Conservation (phyloP, 2,113 vertebrate species). For the Antigone vipio region DNA sequence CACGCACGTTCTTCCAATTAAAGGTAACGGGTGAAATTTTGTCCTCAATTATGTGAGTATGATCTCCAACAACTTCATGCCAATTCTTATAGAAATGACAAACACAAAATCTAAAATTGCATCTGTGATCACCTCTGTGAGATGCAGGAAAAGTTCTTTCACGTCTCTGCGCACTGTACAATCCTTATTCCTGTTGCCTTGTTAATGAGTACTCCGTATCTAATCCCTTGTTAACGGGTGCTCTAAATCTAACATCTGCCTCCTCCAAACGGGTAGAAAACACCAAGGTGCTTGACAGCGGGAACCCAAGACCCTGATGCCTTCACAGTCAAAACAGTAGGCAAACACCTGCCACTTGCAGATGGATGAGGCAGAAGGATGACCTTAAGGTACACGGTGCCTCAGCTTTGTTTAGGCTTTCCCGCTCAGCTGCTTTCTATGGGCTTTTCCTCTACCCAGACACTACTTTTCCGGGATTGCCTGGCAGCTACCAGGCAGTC, state of each 20-base stretch:
- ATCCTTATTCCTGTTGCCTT: background rate
- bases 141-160: background rate
- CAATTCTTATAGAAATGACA: background rate
- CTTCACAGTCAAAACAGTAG: background rate
- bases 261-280: background rate
- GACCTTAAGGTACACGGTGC: background rate
- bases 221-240: background rate
- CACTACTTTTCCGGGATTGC: background rate
- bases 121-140: background rate
- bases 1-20: background rate
- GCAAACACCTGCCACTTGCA: background rate
- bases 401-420: background rate
- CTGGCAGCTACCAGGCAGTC: background rate
- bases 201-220: background rate
- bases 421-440: background rate
- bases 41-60: background rate
- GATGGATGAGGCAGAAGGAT: background rate
- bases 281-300: background rate
- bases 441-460: background rate
- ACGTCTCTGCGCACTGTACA: background rate
- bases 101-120: background rate
- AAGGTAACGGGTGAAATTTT: background rate
- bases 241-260: background rate
- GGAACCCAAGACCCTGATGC: background rate
- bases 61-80: background rate